Conservation (phyloP, 2,888 invertebrate species). For the Allacma fusca region DNA sequence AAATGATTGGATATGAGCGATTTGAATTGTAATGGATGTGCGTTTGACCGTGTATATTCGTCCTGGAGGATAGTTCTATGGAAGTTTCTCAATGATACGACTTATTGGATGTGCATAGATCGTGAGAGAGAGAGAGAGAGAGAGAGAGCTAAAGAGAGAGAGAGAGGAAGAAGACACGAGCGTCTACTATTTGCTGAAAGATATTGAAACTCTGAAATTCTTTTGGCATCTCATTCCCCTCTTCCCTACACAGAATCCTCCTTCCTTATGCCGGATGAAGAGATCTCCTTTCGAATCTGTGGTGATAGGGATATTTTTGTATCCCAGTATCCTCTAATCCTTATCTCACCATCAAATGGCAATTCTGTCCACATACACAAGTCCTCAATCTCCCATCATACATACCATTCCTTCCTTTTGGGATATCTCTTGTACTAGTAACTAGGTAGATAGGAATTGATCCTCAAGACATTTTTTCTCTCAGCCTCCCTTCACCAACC, state of each 20-base stretch:
- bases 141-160: too few species aligned
- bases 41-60: slow-evolving; percentile 49
- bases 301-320: slow-evolving; percentile 33
- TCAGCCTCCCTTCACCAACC: not conserved
- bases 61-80: not conserved
- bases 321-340: slow-evolving; percentile 39
- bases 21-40: slow-evolving; percentile 48
- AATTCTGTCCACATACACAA: slow-evolving; percentile 1
- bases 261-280: slow-evolving; percentile 23
- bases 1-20: slow-evolving; percentile 48
- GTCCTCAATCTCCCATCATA: not conserved
- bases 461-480: not conserved
- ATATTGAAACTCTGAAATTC: slow-evolving; percentile 57
- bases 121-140: too few species aligned
- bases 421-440: too few species aligned
- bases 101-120: not conserved
- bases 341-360: slow-evolving; percentile 49
- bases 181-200: slow-evolving; percentile 39
- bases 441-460: not conserved
- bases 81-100: too few species aligned
- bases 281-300: not conserved
- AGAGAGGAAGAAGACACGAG: slow-evolving; percentile 25
- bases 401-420: too few species aligned
- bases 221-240: slow-evolving; percentile 49
- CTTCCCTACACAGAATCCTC: slow-evolving; percentile 23